Evolutionary conservation across 1,140 invertebrate species (phyloP), one percentile per base, ranked within the genome.

Genomic region (Nephila pilipes): DNA sequence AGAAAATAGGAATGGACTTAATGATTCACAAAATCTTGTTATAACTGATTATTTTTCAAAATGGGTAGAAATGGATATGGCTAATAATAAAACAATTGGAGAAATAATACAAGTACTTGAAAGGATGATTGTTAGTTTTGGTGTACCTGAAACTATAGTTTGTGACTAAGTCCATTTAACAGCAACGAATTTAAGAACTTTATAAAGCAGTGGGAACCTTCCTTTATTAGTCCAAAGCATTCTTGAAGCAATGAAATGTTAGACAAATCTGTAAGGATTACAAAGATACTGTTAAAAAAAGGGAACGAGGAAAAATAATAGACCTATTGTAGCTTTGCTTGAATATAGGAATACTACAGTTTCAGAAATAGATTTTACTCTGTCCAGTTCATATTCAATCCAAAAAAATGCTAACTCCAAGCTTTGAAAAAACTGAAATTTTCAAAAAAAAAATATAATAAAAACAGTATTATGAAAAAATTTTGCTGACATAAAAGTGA

Each of bases 301-400:
- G 75, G 75, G 22, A 10, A 36, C 8, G 75, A 90, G n/a, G 75
- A 91, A 18, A 36, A 46, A 80, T 58, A 81, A 32, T 14, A 32
- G 5, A 12, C n/a, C 22, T 25, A n/a, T n/a, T 25, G 63, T 75
- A 55, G 88, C n/a, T 6, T n/a, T 91, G 2, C 54, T 91, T 69
- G 89, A 91, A 58, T 91, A 83, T 81, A 80, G 89, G n/a, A 91
- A 91, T 32, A 81, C 38, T 58, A 69, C 54, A 16, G 58, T 83
- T 38, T 79, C 87, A 75, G 87, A 36, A 1, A 25, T 89, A 18
- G 46, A 38, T 75, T 75, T 89, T 54, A 75, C 65, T 54, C 63
- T 75, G 63, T 63, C n/a, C 38, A 75, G 25, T 22, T 75, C 22
- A 36, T 79, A 36, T 89, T n/a, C n/a, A n/a, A n/a, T n/a, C n/a